phyloP scores from a whole-genome alignment of 2,797 vertebrate species.

The Xenopus petersii region DNA sequence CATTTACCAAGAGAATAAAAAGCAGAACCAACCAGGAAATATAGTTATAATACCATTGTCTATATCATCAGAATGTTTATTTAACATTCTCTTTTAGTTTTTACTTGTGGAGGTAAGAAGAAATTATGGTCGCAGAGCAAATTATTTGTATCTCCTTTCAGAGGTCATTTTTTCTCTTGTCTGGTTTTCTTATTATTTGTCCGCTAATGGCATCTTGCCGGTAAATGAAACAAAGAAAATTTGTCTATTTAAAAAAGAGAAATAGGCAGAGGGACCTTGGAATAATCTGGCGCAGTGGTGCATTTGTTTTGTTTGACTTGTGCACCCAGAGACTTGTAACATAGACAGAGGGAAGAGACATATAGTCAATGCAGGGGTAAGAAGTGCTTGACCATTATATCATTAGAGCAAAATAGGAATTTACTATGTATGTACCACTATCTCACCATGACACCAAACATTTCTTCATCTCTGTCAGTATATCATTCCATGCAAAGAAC shows the following conservation, averaged over 20 bases:
- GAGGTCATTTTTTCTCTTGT: no score
- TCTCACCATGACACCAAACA: conserved; percentile 20
- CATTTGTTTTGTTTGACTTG: neutral
- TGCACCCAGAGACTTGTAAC: neutral
- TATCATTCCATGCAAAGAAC: conserved; percentile 38
- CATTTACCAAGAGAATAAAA: no score
- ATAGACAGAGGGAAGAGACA: neutral
- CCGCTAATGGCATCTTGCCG: no score
- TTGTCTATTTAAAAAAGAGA: neutral
- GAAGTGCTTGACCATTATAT: conserved; percentile 18
- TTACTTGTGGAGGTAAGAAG: no score
- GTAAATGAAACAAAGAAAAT: no score
- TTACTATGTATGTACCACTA: conserved; percentile 22
- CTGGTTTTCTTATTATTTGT: no score
- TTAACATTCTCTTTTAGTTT: no score
- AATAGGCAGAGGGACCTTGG: neutral
- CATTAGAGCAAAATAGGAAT: conserved; percentile 28
- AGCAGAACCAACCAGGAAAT: no score
- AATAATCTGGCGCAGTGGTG: neutral
- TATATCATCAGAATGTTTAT: no score
- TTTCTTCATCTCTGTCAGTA: conserved; percentile 25
- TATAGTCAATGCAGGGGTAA: conserved; percentile 11
- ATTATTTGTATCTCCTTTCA: no score
- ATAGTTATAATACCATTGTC: no score
- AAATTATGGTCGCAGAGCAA: no score